Conservation (phyloP, 2,113 vertebrate genomes). For the mouse (Mus musculus) region DNA sequence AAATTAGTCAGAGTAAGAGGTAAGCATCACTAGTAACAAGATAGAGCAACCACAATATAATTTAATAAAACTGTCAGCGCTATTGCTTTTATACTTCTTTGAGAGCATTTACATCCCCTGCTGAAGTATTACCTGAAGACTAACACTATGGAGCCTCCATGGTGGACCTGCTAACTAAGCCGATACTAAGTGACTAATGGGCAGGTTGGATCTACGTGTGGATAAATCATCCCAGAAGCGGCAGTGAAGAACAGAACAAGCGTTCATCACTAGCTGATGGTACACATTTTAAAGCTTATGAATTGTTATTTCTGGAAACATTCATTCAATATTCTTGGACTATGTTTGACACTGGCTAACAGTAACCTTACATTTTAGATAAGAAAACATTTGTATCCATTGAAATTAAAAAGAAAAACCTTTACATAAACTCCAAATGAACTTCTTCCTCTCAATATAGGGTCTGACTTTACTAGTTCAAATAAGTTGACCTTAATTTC, state of each 20-base stretch:
- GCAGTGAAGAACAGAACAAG: background rate
- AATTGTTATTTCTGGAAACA: background rate
- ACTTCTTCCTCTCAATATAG: background rate
- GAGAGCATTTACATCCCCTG: background rate
- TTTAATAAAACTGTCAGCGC: background rate
- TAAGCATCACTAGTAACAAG: background rate
- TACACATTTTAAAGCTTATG: background rate
- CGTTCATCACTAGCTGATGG: background rate
- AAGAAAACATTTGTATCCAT: background rate
- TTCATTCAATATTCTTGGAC: background rate
- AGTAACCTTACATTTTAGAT: background rate
- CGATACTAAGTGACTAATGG: no score
- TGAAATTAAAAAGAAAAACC: slow-evolving; percentile 14
- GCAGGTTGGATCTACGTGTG: background rate
- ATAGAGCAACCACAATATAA: background rate
- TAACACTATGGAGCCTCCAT: no score
- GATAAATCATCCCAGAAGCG: background rate
- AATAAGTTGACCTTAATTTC: slow-evolving; percentile 23
- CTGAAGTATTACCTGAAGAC: background rate
- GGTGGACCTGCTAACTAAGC: background rate
- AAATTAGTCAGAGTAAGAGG: background rate
- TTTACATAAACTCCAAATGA: background rate
- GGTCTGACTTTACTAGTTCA: background rate
- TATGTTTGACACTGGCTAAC: background rate
- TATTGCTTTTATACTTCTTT: background rate